A percentile compares a stretch with the other conserved stretches of the same genome.
These are phyloP conservation scores for Drosophila melanocephala DNA, from an alignment of 2,888 invertebrate genomes.

Conservation along the genomic window DNA sequence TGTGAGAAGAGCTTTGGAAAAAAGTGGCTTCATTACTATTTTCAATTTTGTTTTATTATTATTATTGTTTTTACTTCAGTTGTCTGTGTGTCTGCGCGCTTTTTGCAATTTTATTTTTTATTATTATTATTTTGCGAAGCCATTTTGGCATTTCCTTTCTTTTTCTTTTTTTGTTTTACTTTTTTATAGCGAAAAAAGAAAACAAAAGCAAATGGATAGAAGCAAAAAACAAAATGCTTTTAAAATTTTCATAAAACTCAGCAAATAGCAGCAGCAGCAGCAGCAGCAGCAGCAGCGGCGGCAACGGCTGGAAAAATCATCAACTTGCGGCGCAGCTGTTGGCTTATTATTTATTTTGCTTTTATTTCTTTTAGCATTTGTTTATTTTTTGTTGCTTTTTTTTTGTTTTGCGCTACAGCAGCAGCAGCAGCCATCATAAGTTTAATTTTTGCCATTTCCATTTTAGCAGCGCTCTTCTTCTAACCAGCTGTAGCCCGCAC, in stretches of 20 bases:
- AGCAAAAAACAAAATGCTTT: conserved; percentile 39
- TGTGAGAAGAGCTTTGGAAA: conserved; percentile 39
- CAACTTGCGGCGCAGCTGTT: conserved; percentile 69
- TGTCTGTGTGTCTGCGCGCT: conserved; percentile 36
- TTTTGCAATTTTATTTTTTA: conserved; percentile 68
- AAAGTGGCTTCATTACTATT: conserved; percentile 82
- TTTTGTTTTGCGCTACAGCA: conserved; percentile 29
- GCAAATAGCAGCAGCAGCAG: conserved; percentile 7
- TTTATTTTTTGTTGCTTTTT: conserved; percentile 22
- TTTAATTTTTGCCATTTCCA: conserved; percentile 68
- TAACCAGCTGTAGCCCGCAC: conserved; percentile 43
- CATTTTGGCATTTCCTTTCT: conserved; percentile 53
- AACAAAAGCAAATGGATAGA: conserved; percentile 10
- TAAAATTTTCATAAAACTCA: conserved; percentile 58
- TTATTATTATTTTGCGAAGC: conserved; percentile 64
- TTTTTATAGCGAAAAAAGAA: conserved; percentile 37
- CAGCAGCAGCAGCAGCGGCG: background rate
- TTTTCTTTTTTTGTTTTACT: conserved; percentile 1
- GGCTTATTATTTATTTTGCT: conserved; percentile 74
- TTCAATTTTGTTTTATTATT: conserved; percentile 83
- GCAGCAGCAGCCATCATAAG: conserved; percentile 59
- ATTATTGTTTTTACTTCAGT: conserved; percentile 45
- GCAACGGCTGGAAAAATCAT: conserved; percentile 39
- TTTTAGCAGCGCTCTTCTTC: conserved; percentile 66
- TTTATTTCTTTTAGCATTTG: conserved; percentile 46